Evolutionary conservation across 37 sponge, comb jelly and placozoan genomes (phyloP), one percentile per base, ranked within the genome.

Genomic region (Spongia lamella): DNA sequence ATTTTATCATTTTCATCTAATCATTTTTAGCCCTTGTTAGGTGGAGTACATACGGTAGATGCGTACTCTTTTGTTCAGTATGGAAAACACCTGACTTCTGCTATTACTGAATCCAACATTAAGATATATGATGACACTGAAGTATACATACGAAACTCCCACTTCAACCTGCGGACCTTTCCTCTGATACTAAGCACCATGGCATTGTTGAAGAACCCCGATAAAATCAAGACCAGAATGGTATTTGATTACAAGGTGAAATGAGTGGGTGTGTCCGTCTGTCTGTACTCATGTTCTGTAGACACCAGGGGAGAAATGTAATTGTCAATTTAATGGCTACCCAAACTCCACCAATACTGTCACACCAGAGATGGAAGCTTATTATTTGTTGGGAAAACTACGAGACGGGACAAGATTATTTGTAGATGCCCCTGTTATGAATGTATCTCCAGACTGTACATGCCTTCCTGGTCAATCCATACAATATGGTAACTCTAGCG

Each of bases 241-340:
- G 29, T 68, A 3, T 67, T 68, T 79, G 70, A 79, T 34, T 56
- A 62, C 22, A 29, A 68, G 47, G 80, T 79, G 34, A 14, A 37
- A 38, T 66, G 17, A 26, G 2, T 39, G 21, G 32, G 68, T 66
- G 47, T 9, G 9, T 9, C 47, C 9, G 9, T 43, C 7, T 43
- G 9, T 13, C 9, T 13, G 9, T 43, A 43, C 9, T 43, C 9
- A 9, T 43, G 47, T 9, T 17, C 62, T 13, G 9, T 43, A 43
- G 47, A 13, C 47, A 43, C 47, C 47, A 43, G 47, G 47, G 9
- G 9, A 43, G 9, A 43, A 9, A 16, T 69, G 70, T 51, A 49
- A 49, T 26, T 69, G 70, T 21, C 51, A 49, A 27, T 29, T 69
- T 3, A 50, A 49, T 29, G 47, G 47, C 5, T 43, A 13, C 9